These are phyloP conservation scores for Pelobates cultripes DNA, from an alignment of 2,797 vertebrate genomes.

Conservation along the genomic window DNA sequence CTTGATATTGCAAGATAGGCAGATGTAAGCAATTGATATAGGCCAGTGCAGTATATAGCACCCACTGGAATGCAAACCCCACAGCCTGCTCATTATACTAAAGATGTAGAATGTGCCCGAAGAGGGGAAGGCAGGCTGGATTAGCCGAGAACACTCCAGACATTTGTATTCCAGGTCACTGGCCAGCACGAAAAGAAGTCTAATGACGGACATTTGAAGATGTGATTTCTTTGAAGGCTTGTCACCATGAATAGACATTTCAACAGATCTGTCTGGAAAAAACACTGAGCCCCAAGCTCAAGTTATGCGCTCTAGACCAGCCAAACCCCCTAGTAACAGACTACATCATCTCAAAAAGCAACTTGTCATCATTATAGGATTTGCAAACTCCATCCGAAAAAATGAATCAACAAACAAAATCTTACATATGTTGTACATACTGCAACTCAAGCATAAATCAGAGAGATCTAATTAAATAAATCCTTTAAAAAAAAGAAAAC, in stretches of 20 bases:
- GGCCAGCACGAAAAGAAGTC: constrained; percentile 26
- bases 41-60: too few species aligned
- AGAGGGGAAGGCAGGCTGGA: constrained; percentile 15
- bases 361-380: neutral
- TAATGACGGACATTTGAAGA: constrained; percentile 21
- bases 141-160: constrained; percentile 20
- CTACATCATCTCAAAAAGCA: neutral
- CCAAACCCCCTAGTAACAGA: constrained; percentile 11
- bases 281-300: constrained; percentile 10
- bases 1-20: too few species aligned
- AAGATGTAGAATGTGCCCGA: too few species aligned
- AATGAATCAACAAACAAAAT: neutral
- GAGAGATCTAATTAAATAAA: too few species aligned
- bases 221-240: constrained; percentile 29
- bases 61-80: too few species aligned
- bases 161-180: constrained; percentile 40
- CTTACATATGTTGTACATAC: neutral
- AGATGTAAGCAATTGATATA: too few species aligned
- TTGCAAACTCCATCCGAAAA: neutral
- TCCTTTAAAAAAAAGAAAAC: too few species aligned
- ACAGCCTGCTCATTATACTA: too few species aligned
- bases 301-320: neutral
- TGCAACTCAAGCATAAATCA: too few species aligned
- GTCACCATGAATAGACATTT: constrained; percentile 20
- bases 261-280: constrained; percentile 8